Evolutionary conservation across 2,888 invertebrate species (phyloP).

Genomic region (Caenorhabditis doughertyi): DNA sequence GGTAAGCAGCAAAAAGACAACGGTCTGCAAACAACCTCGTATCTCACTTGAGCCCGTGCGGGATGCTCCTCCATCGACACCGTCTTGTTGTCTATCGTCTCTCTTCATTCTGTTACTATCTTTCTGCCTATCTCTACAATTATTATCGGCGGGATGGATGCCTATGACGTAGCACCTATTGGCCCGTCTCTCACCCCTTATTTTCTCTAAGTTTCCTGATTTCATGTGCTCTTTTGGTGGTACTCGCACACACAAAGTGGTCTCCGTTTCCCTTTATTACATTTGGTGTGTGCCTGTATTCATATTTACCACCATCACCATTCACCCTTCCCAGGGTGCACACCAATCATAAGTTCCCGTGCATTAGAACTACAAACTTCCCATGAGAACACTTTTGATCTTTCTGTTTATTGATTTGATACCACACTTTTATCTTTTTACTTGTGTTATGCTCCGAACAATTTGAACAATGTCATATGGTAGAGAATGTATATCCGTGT

Average conservation of each 20-base stretch:
- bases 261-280: constrained; percentile 35
- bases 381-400: neutral
- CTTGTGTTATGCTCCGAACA: neutral
- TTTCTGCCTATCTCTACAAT: constrained; percentile 49
- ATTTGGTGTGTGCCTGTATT: constrained; percentile 56
- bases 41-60: constrained; percentile 48
- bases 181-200: constrained; percentile 22
- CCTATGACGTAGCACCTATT: constrained; percentile 53
- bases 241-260: constrained; percentile 35
- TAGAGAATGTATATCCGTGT: neutral
- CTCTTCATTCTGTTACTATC: constrained; percentile 7
- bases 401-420: constrained; percentile 14
- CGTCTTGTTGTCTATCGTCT: constrained; percentile 9
- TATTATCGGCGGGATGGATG: constrained; percentile 60
- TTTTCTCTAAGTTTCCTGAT: constrained; percentile 34
- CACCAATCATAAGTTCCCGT: constrained; percentile 20
- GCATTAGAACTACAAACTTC: neutral
- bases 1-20: constrained; percentile 45
- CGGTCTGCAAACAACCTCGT: constrained; percentile 48
- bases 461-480: constrained; percentile 35
- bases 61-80: constrained; percentile 43
- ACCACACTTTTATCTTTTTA: neutral
- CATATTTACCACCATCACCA: constrained; percentile 44
- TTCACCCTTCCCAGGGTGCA: constrained; percentile 1
- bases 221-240: constrained; percentile 26